phyloP scores from a whole-genome alignment of 2,113 vertebrate genomes.

The Eulemur macaco region DNA sequence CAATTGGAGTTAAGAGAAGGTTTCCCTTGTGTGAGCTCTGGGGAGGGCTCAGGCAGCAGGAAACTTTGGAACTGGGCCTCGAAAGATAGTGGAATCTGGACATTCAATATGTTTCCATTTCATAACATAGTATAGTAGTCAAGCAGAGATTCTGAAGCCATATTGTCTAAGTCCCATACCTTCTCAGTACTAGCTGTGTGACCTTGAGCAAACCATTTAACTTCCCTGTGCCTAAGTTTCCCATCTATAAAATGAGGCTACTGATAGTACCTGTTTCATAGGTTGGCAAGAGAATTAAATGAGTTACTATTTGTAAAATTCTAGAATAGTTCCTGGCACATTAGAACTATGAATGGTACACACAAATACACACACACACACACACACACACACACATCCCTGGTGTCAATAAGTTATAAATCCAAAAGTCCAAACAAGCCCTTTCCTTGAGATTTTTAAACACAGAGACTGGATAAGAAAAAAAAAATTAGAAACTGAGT shows the following conservation, averaged over 20 bases:
- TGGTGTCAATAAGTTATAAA: constrained; percentile 19
- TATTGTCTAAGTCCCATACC: background rate
- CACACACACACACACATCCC: background rate
- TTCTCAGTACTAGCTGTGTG: background rate
- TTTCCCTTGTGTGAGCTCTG: background rate
- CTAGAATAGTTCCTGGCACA: background rate
- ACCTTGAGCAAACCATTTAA: constrained; percentile 33
- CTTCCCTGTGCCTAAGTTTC: background rate
- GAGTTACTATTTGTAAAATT: constrained; percentile 20
- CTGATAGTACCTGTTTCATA: background rate
- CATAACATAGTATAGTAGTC: constrained; percentile 7
- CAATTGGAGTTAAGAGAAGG: background rate
- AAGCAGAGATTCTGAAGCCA: background rate
- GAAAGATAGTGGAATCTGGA: background rate
- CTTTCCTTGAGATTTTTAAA: constrained; percentile 13
- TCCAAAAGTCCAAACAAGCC: background rate
- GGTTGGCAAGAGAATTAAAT: background rate
- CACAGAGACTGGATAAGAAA: background rate
- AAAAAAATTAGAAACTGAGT: background rate
- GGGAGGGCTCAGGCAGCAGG: background rate
- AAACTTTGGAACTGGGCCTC: constrained; percentile 12
- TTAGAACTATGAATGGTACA: constrained; percentile 7
- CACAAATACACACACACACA: background rate
- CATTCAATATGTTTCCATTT: background rate
- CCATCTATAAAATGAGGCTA: background rate